Conservation (phyloP, 30 jellyfish, hydroid and myxozoan species). For the Rhopilema esculentum region DNA sequence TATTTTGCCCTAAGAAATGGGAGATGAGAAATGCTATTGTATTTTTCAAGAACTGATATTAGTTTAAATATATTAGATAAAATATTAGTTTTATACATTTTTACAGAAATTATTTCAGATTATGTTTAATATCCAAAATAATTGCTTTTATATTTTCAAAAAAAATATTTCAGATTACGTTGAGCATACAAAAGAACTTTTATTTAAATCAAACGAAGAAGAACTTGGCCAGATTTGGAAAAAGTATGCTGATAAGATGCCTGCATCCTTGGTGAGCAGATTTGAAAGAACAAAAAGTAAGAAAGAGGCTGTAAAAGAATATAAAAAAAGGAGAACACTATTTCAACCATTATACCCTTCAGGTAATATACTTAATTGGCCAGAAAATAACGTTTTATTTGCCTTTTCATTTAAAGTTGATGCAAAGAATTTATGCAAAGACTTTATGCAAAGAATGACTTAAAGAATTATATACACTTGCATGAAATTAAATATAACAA, state of each 20-base stretch:
- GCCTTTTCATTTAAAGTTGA: background rate
- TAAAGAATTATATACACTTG: background rate
- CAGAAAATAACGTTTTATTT: background rate
- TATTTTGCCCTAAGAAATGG: background rate
- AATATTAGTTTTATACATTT: background rate
- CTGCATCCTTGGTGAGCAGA: background rate
- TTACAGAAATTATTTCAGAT: background rate
- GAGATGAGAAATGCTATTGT: background rate
- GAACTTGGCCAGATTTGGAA: background rate
- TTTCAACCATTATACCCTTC: background rate
- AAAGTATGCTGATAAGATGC: background rate
- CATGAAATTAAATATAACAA: background rate
- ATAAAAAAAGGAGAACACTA: background rate
- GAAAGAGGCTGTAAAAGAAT: background rate
- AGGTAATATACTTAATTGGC: background rate
- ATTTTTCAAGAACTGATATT: background rate
- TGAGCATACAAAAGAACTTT: background rate
- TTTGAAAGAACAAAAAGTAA: background rate
- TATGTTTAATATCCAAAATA: background rate
- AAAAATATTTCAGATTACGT: background rate
- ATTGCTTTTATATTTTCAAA: background rate
- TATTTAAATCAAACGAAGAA: background rate
- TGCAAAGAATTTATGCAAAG: background rate
- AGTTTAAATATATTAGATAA: background rate
- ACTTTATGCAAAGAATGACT: background rate